phyloP scores from a whole-genome alignment of 1,140 invertebrate species.

The Steinernema khuongi region DNA sequence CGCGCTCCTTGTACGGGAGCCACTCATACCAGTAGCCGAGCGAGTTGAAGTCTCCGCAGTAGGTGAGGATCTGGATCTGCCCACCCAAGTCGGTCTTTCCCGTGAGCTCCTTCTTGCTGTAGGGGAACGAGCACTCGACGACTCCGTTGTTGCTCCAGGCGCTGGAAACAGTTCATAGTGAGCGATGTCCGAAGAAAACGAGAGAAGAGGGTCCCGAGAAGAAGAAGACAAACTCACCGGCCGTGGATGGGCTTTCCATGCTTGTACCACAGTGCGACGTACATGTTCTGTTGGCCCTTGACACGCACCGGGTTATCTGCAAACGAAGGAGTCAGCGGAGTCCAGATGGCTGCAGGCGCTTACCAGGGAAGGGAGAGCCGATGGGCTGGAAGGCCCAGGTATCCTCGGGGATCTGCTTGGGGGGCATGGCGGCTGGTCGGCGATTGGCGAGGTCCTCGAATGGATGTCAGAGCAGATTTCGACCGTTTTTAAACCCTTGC shows the following conservation, averaged over 20 bases:
- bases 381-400: slow-evolving; percentile 27
- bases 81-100: slow-evolving; percentile 31
- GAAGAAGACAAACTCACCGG: background rate
- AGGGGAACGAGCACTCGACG: too few species aligned
- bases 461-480: too few species aligned
- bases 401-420: slow-evolving; percentile 22
- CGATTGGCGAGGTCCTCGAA: too few species aligned
- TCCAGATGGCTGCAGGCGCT: too few species aligned
- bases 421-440: too few species aligned
- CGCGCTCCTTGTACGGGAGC: slow-evolving; percentile 23
- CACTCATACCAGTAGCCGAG: slow-evolving; percentile 34
- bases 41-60: slow-evolving; percentile 29
- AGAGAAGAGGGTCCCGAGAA: background rate
- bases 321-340: too few species aligned
- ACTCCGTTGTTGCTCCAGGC: background rate
- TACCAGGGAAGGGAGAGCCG: background rate
- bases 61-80: slow-evolving; percentile 33
- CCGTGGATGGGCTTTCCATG: slow-evolving; percentile 16
- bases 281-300: slow-evolving; percentile 27
- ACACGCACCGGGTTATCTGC: slow-evolving; percentile 13
- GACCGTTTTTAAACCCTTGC: too few species aligned
- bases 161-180: background rate
- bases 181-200: too few species aligned
- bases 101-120: slow-evolving; percentile 29
- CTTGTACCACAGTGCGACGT: slow-evolving; percentile 32